These are phyloP conservation scores for Oreonectes daqikongensis DNA, from an alignment of 2,797 vertebrate species.

Conservation along the genomic window DNA sequence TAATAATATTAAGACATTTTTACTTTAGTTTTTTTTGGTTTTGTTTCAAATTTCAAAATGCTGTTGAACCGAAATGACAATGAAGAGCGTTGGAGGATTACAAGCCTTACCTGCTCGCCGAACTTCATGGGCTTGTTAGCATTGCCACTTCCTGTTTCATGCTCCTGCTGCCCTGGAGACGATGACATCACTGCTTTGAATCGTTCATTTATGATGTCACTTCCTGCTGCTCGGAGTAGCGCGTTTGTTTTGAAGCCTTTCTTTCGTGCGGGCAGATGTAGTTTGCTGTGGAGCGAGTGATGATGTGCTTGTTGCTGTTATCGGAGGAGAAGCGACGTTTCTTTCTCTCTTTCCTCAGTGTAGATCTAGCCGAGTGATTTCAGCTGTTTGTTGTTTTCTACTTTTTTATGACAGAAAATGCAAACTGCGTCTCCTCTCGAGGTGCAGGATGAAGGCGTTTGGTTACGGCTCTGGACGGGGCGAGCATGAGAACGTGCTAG, in stretches of 20 bases:
- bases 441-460: conserved; percentile 42
- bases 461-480: conserved; percentile 50
- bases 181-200: conserved; percentile 14
- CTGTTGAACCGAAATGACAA: conserved; percentile 64
- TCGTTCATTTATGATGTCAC: conserved; percentile 19
- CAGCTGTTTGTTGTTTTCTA: conserved; percentile 55
- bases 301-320: conserved; percentile 38
- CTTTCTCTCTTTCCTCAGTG: conserved; percentile 44
- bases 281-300: conserved; percentile 36
- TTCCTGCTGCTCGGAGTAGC: conserved; percentile 52
- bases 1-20: conserved; percentile 63
- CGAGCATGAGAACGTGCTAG: conserved; percentile 28
- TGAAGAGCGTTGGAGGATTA: conserved; percentile 56
- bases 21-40: not conserved
- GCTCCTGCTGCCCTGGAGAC: conserved; percentile 40
- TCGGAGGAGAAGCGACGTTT: conserved; percentile 10
- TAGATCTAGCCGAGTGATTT: conserved; percentile 65
- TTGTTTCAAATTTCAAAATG: conserved; percentile 60
- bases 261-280: conserved; percentile 24
- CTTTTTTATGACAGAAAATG: conserved; percentile 63
- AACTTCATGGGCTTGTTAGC: conserved; percentile 52
- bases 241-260: conserved; percentile 40
- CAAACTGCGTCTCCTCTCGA: conserved; percentile 61
- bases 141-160: conserved; percentile 52
- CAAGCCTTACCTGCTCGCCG: conserved; percentile 57